Percentiles rank a stretch among this genome's conserved stretches.
These are phyloP conservation scores for Limnephilus rhombicus DNA, from an alignment of 2,888 invertebrate species.

Conservation along the genomic window DNA sequence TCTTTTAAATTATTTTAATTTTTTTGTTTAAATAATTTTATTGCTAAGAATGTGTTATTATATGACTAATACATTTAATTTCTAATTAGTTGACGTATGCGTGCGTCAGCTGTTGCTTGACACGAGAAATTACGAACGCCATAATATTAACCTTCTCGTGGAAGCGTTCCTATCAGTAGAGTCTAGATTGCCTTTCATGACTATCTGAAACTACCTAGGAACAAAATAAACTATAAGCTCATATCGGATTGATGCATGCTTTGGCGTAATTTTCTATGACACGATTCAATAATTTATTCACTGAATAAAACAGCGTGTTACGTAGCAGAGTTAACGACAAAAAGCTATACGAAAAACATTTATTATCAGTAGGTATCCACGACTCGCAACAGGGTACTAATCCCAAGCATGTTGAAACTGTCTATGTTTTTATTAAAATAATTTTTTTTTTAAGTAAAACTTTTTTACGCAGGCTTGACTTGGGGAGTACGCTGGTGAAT, in stretches of 20 bases:
- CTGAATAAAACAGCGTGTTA: constrained; percentile 33
- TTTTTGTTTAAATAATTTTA: too few relatives aligned
- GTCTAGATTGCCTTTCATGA: neutral
- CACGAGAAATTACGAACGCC: neutral
- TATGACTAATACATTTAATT: too few relatives aligned
- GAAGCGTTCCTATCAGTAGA: neutral
- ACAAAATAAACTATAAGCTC: neutral
- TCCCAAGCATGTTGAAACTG: neutral
- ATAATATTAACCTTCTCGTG: neutral
- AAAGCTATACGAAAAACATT: neutral
- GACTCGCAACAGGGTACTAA: neutral
- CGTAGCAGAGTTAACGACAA: constrained; percentile 5
- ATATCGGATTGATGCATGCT: constrained; percentile 23
- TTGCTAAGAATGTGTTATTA: too few relatives aligned
- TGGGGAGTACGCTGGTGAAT: too few relatives aligned
- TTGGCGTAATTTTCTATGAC: constrained; percentile 32
- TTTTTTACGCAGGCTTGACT: too few relatives aligned
- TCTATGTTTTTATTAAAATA: too few relatives aligned
- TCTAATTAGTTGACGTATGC: too few relatives aligned
- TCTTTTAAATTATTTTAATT: too few relatives aligned
- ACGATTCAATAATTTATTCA: constrained; percentile 56
- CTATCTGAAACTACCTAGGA: neutral
- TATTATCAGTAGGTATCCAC: neutral
- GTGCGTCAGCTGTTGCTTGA: neutral
- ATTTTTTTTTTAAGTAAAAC: too few relatives aligned